Evolutionary conservation across 1,140 invertebrate genomes (phyloP), one percentile per base, ranked within the genome.

Genomic region (Oryctes rhinoceros): DNA sequence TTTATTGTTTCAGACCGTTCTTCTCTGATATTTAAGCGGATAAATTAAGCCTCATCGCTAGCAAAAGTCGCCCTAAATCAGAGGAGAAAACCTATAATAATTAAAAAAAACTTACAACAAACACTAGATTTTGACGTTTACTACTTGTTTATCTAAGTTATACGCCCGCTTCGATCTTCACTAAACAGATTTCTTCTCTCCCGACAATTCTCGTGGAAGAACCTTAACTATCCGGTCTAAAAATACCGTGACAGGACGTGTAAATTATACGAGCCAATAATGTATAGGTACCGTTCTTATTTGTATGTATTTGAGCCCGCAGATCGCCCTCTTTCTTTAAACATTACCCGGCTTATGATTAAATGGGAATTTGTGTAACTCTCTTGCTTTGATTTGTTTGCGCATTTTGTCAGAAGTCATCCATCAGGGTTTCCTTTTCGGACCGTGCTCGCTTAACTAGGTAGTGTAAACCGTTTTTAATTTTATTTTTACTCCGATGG

Each of bases 91-190:
- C 49, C 49, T 7, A 15, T 53, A 53, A 53, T 53, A 53, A 53
- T 53, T 53, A 53, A 53, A 15, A 53, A 18, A 13, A 53, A 53
- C 13, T 53, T 53, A 53, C n/a, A 53, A 53, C 49, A 53, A 53
- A 53, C 49, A 53, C n/a, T 13, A 53, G 49, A 53, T 53, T 53
- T 53, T 53, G 49, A 53, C 49, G 49, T 53, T 53, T 53, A 53
- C 49, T 53, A 53, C 49, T 53, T 53, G 49, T 53, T 53, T 53
- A 53, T 18, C 49, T 53, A 53, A 53, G 39, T 18, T 15, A 53
- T 53, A 53, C 49, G 49, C 49, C 49, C 49, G 49, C 7, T 53
- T 53, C 49, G 7, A 53, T 53, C 49, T 53, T 13, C 13, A 53
- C 49, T 15, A 53, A 53, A 53, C n/a, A 53, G 49, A 53, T 53